phyloP scores from a whole-genome alignment of 2,888 invertebrate species.

The Margaritifera margaritifera region DNA sequence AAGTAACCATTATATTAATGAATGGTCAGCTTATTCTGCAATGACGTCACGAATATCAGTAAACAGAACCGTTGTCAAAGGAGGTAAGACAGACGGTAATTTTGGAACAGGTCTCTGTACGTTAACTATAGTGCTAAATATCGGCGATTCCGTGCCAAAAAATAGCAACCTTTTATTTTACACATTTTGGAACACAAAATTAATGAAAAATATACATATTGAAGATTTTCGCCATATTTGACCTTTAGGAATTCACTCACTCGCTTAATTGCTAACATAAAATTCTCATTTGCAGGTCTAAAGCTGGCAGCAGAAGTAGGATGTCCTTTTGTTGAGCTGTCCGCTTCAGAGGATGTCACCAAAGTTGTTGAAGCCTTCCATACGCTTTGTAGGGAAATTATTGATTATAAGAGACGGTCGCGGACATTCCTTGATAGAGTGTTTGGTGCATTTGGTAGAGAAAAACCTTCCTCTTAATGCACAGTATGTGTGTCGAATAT shows the following conservation, averaged over 20 bases:
- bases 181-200: no score
- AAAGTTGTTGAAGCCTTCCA: conserved; percentile 65
- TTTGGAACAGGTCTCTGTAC: no score
- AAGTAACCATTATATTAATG: no score
- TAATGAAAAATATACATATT: no score
- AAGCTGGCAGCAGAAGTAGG: conserved; percentile 57
- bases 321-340: conserved; percentile 65
- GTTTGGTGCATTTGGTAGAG: conserved; percentile 58
- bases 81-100: no score
- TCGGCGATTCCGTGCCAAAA: no score
- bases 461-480: conserved; percentile 38
- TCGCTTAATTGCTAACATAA: neutral
- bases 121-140: no score
- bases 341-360: conserved; percentile 64
- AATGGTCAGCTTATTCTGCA: no score
- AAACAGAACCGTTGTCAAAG: no score
- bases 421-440: conserved; percentile 67
- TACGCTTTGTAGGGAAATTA: conserved; percentile 61
- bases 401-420: conserved; percentile 63
- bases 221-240: no score
- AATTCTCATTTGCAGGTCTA: conserved; percentile 45
- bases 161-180: no score
- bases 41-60: no score
- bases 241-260: neutral
- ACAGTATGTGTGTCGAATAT: neutral